These are phyloP conservation scores for Pemphigus obesinymphae DNA, from an alignment of 1,140 invertebrate species.

Conservation along the genomic window DNA sequence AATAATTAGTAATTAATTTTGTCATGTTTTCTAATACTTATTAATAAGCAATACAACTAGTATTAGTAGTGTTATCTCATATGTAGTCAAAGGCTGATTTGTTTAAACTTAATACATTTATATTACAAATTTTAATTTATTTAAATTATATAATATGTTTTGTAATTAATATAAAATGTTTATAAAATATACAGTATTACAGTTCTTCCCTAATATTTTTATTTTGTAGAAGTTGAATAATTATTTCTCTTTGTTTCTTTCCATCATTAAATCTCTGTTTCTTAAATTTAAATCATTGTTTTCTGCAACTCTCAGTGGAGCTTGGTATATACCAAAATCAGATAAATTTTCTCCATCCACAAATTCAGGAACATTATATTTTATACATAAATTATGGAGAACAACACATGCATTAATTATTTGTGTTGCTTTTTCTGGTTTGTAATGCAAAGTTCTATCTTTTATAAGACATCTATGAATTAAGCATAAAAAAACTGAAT, in stretches of 20 bases:
- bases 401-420: slow-evolving; percentile 5
- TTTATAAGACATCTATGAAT: neutral
- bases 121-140: too few species aligned
- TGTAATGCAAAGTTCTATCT: neutral
- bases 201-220: neutral
- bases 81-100: too few species aligned
- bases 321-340: neutral
- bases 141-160: too few species aligned
- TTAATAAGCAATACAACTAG: too few species aligned
- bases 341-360: neutral
- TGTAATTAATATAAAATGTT: neutral
- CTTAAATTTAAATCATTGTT: neutral
- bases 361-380: neutral
- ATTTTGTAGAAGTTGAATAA: neutral
- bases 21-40: too few species aligned
- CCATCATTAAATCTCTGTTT: neutral
- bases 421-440: neutral
- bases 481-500: neutral
- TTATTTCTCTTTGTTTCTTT: neutral
- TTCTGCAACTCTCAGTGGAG: neutral
- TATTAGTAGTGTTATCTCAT: too few species aligned
- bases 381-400: neutral
- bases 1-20: too few species aligned
- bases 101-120: too few species aligned
- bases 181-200: neutral